These are phyloP conservation scores for Tetrao urogallus DNA, from an alignment of 2,113 vertebrate genomes.

Conservation along the genomic window DNA sequence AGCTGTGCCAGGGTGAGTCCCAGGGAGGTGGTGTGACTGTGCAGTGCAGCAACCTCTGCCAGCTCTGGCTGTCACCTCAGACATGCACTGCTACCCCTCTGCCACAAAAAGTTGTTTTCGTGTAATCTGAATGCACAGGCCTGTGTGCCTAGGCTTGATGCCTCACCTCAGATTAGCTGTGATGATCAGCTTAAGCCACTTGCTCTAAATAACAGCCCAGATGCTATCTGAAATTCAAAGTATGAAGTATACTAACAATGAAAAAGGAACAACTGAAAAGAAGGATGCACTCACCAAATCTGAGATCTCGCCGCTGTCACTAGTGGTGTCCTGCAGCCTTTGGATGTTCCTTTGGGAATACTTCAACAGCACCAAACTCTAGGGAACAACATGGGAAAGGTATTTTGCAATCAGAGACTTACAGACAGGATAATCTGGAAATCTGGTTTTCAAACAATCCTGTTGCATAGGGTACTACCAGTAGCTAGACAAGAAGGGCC, in stretches of 20 bases:
- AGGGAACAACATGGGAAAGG: neutral
- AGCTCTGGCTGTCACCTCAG: neutral
- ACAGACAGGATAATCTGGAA: accelerated
- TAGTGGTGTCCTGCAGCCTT: conserved; percentile 48
- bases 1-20: accelerated
- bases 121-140: too few species aligned
- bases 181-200: neutral
- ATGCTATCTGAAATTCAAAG: accelerated
- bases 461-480: accelerated
- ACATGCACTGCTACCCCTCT: neutral
- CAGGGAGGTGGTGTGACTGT: accelerated
- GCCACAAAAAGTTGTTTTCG: accelerated
- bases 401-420: accelerated
- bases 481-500: neutral
- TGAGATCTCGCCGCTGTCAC: neutral
- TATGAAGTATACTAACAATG: accelerated
- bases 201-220: accelerated
- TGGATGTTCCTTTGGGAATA: conserved; percentile 87
- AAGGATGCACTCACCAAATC: neutral
- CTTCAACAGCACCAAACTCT: conserved; percentile 87
- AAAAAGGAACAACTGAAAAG: too few species aligned
- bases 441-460: accelerated
- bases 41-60: accelerated
- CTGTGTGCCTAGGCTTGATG: too few species aligned
- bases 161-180: too few species aligned